These are phyloP conservation scores for Isurus oxyrinchus DNA, from an alignment of 2,113 vertebrate species.

Conservation along the genomic window DNA sequence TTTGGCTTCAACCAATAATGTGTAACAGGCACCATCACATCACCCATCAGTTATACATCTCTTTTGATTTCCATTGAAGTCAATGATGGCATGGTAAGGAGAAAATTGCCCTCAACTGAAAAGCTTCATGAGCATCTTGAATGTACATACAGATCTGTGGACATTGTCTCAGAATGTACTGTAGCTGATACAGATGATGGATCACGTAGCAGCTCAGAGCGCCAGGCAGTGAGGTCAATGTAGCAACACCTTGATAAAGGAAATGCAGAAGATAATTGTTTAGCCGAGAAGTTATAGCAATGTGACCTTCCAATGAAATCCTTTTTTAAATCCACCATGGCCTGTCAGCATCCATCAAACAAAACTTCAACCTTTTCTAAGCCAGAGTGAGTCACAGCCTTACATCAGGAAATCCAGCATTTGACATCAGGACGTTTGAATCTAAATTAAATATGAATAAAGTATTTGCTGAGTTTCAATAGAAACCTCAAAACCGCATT, in stretches of 20 bases:
- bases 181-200: no score
- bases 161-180: background rate
- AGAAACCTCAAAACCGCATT: background rate
- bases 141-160: background rate
- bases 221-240: background rate
- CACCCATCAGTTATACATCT: no score
- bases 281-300: background rate
- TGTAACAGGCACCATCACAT: no score
- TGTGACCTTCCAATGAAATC: background rate
- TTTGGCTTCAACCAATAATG: no score
- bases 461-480: background rate
- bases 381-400: background rate
- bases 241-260: background rate
- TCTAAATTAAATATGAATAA: background rate
- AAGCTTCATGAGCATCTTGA: background rate
- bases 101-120: background rate
- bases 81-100: background rate
- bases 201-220: background rate
- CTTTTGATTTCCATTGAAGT: no score
- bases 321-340: background rate
- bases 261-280: background rate
- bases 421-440: background rate
- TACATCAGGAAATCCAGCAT: background rate
- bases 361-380: background rate
- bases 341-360: background rate